Evolutionary conservation across 2,888 invertebrate genomes (phyloP).

Genomic region (Sinopyrophorus schimmeli): DNA sequence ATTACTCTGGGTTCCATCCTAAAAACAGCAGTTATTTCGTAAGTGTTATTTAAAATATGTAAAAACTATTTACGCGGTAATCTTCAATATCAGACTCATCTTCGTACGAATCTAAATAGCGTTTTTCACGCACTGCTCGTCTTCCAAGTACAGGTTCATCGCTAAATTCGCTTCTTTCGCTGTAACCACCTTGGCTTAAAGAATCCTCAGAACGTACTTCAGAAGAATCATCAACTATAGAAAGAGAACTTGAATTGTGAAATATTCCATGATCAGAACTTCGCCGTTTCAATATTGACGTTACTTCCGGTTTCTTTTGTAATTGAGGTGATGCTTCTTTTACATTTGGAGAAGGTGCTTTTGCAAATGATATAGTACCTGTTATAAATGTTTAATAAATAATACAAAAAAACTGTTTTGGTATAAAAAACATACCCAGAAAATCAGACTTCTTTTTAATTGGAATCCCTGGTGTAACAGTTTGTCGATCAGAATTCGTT

Average conservation of each 20-base stretch:
- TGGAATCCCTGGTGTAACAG: slow-evolving; percentile 46
- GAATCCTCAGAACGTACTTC: slow-evolving; percentile 70
- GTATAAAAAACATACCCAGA: slow-evolving; percentile 37
- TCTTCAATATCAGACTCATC: slow-evolving; percentile 79
- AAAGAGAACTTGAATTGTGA: slow-evolving; percentile 54
- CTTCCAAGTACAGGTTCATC: slow-evolving; percentile 71
- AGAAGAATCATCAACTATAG: slow-evolving; percentile 55
- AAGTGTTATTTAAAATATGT: no score
- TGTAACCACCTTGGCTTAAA: slow-evolving; percentile 67
- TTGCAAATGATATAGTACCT: slow-evolving; percentile 30
- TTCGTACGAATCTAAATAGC: slow-evolving; percentile 65
- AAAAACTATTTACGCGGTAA: slow-evolving; percentile 59
- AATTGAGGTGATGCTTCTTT: slow-evolving; percentile 49
- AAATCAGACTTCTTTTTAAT: slow-evolving; percentile 42
- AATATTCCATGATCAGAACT: slow-evolving; percentile 58
- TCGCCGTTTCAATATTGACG: slow-evolving; percentile 64
- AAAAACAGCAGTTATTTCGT: slow-evolving; percentile 41
- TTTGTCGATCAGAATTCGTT: slow-evolving; percentile 68
- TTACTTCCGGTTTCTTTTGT: slow-evolving; percentile 56
- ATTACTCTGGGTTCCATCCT: slow-evolving; percentile 69
- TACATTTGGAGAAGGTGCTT: slow-evolving; percentile 24
- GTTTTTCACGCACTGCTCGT: slow-evolving; percentile 63
- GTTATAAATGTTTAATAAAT: not conserved
- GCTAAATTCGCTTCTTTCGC: slow-evolving; percentile 67
- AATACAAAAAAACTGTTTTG: slow-evolving; percentile 5